Percentiles rank a stretch among this genome's conserved stretches.
phyloP scores from a whole-genome alignment of 2,797 vertebrate species.

The Oceanodroma leucorhoa region DNA sequence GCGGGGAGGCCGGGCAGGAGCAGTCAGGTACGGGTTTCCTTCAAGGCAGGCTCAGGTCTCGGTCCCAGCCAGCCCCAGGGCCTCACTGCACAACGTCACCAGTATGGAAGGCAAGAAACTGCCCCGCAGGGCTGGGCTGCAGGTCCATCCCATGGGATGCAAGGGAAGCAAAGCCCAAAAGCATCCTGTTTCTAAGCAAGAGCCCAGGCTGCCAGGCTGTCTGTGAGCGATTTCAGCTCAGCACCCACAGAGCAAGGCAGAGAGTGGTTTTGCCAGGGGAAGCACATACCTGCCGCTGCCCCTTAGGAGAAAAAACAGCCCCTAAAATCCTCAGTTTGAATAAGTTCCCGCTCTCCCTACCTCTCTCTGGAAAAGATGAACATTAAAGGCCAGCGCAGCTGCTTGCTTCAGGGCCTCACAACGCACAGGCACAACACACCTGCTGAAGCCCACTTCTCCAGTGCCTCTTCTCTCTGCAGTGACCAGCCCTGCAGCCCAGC shows the following conservation, averaged over 20 bases:
- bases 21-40: accelerated
- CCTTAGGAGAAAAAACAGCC: background rate
- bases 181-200: background rate
- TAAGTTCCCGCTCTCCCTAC: background rate
- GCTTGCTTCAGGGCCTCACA: background rate
- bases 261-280: background rate
- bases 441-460: background rate
- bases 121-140: accelerated
- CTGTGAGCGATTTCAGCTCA: background rate
- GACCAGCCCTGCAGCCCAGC: background rate
- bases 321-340: background rate
- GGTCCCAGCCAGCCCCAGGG: background rate
- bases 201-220: background rate
- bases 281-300: background rate
- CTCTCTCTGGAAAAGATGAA: background rate
- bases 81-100: accelerated
- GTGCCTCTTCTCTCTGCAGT: background rate
- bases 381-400: background rate
- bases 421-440: accelerated
- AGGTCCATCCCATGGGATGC: background rate
- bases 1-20: background rate
- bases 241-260: background rate
- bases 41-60: background rate
- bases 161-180: background rate
- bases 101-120: accelerated